These are phyloP conservation scores for Datnioides undecimradiatus DNA, from an alignment of 2,113 vertebrate species.

Conservation along the genomic window DNA sequence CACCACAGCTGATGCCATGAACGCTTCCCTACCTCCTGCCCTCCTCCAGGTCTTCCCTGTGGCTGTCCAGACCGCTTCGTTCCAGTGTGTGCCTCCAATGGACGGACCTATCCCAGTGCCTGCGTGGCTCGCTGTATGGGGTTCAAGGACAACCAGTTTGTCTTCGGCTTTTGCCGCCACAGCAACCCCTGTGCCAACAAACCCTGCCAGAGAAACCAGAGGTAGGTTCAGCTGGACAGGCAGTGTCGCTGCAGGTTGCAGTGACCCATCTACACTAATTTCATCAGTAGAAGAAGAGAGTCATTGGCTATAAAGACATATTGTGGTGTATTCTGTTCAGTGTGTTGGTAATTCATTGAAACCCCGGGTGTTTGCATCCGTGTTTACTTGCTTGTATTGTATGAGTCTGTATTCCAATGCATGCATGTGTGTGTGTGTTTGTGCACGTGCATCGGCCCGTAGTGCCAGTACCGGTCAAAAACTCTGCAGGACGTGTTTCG, in stretches of 20 bases:
- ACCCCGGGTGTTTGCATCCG: too few species aligned
- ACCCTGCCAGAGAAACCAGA: conserved; percentile 91
- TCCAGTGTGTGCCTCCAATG: conserved; percentile 94
- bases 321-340: too few species aligned
- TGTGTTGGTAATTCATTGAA: too few species aligned
- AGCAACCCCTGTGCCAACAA: conserved; percentile 90
- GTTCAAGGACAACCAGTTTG: conserved; percentile 92
- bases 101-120: conserved; percentile 95
- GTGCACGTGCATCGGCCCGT: too few species aligned
- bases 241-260: not conserved
- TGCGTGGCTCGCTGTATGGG: conserved; percentile 96
- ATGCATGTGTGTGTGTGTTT: too few species aligned
- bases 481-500: too few species aligned
- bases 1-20: not conserved
- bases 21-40: not conserved
- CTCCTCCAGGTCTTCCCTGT: conserved; percentile 90
- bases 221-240: conserved; percentile 80
- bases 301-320: too few species aligned
- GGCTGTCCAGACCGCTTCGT: conserved; percentile 95
- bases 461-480: too few species aligned
- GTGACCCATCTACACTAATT: too few species aligned
- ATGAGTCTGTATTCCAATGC: too few species aligned
- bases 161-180: conserved; percentile 90
- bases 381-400: too few species aligned
- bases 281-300: too few species aligned